phyloP scores from a whole-genome alignment of 2,888 invertebrate genomes.

The Cyclophora albipunctata region DNA sequence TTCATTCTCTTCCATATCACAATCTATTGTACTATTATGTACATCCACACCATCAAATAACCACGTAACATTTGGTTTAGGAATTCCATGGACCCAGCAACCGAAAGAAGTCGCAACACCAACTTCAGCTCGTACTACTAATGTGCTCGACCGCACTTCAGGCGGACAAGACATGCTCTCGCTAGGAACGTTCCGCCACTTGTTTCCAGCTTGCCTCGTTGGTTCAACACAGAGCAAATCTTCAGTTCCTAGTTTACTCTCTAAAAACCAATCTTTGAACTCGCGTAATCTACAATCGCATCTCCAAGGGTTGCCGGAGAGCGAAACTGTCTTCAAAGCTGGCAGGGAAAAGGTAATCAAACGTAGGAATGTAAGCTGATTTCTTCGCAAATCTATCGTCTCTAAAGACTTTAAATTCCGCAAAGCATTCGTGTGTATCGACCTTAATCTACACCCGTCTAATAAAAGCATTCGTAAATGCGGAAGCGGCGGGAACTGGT shows the following conservation, averaged over 20 bases:
- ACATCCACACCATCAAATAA: slow-evolving; percentile 81
- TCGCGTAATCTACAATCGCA: slow-evolving; percentile 91
- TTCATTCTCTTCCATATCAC: slow-evolving; percentile 66
- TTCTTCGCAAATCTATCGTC: slow-evolving; percentile 87
- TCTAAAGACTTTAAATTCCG: slow-evolving; percentile 82
- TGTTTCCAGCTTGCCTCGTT: slow-evolving; percentile 78
- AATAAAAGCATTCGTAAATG: slow-evolving; percentile 88
- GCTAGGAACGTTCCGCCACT: slow-evolving; percentile 85
- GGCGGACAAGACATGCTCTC: slow-evolving; percentile 90
- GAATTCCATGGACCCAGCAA: slow-evolving; percentile 88
- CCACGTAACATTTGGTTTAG: slow-evolving; percentile 89
- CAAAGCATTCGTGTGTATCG: slow-evolving; percentile 85
- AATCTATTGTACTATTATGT: slow-evolving; percentile 62
- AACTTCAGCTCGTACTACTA: slow-evolving; percentile 82
- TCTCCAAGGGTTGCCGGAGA: slow-evolving; percentile 92
- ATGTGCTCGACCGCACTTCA: slow-evolving; percentile 78
- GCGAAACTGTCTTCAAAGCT: slow-evolving; percentile 84
- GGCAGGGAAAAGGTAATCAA: slow-evolving; percentile 79
- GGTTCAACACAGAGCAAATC: slow-evolving; percentile 85
- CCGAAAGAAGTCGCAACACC: slow-evolving; percentile 88
- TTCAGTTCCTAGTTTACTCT: slow-evolving; percentile 84
- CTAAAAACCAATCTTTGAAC: slow-evolving; percentile 89
- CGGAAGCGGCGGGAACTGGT: slow-evolving; percentile 88
- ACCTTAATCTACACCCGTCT: slow-evolving; percentile 84
- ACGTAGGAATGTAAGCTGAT: slow-evolving; percentile 81